A percentile compares a stretch with the other conserved stretches of the same genome.
Conservation (phyloP, 2,797 vertebrate genomes). For the Dipus sagitta region DNA sequence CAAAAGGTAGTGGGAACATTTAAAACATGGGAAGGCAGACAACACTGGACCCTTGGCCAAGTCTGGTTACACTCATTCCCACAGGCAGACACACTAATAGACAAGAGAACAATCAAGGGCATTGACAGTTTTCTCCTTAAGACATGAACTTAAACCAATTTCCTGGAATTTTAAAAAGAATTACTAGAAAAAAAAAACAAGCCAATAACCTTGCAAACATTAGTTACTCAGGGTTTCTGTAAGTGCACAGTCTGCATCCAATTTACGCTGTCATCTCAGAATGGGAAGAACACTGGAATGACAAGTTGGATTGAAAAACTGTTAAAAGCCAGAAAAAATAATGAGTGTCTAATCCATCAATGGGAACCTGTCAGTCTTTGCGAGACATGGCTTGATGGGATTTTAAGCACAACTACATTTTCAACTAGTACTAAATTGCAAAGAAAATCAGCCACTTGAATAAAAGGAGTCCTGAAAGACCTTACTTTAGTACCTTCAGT, state of each 20-base stretch:
- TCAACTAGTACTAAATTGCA: slow-evolving; percentile 52
- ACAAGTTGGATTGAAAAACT: slow-evolving; percentile 76
- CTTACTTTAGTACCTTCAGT: not conserved
- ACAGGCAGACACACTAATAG: not conserved
- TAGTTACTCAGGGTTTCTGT: slow-evolving; percentile 74
- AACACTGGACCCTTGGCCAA: not conserved
- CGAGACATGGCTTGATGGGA: slow-evolving; percentile 39
- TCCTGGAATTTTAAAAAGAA: slow-evolving; percentile 76
- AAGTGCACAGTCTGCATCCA: slow-evolving; percentile 61
- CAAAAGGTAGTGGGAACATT: not conserved
- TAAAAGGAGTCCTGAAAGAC: not conserved
- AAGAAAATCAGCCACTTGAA: slow-evolving; percentile 57
- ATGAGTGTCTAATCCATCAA: slow-evolving; percentile 66
- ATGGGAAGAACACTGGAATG: slow-evolving; percentile 57
- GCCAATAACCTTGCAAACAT: slow-evolving; percentile 75
- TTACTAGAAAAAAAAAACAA: slow-evolving; percentile 66
- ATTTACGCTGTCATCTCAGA: slow-evolving; percentile 63
- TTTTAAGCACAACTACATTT: slow-evolving; percentile 66
- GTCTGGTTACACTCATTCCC: not conserved
- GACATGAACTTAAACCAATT: slow-evolving; percentile 71
- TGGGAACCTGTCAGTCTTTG: slow-evolving; percentile 75
- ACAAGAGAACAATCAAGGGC: slow-evolving; percentile 54
- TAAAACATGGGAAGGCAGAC: not conserved
- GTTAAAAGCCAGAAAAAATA: slow-evolving; percentile 78
- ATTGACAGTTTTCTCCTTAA: slow-evolving; percentile 65